Conservation (phyloP, 2,888 invertebrate genomes). For the Drosophila cognata region DNA sequence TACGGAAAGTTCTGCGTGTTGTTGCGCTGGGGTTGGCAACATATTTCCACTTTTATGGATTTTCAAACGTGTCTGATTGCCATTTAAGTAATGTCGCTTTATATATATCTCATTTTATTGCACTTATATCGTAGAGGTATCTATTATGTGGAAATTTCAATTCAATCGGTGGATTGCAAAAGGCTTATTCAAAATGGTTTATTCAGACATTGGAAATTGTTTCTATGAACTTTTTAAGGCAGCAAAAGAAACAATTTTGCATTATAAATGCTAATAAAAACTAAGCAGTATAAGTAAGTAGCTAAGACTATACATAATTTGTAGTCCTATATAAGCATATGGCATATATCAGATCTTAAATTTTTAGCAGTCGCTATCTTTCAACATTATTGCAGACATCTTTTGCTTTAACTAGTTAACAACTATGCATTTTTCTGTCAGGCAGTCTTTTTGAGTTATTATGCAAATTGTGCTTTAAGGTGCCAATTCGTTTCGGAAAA, state of each 20-base stretch:
- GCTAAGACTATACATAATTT: background rate
- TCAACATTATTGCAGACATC: background rate
- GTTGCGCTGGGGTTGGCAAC: conserved; percentile 57
- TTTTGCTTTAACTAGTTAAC: background rate
- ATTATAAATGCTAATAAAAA: background rate
- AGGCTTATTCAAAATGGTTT: background rate
- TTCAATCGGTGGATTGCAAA: conserved; percentile 32
- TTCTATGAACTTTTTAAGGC: background rate
- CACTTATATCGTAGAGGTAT: conserved; percentile 53
- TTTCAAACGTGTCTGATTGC: conserved; percentile 76
- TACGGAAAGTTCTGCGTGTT: conserved; percentile 22
- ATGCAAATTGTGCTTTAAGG: conserved; percentile 40
- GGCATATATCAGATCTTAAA: background rate
- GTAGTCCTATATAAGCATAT: background rate
- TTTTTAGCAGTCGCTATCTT: background rate
- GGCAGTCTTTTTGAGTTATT: conserved; percentile 11
- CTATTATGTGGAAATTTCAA: conserved; percentile 34
- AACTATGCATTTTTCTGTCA: background rate
- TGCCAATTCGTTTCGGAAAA: conserved; percentile 40
- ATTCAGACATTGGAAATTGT: background rate
- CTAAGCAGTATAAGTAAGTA: background rate
- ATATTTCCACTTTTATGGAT: conserved; percentile 77
- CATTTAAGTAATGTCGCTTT: conserved; percentile 66
- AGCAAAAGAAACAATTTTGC: background rate
- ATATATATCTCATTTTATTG: conserved; percentile 64